Conservation (phyloP, 2,888 invertebrate genomes). For the Mythimna ferrago region DNA sequence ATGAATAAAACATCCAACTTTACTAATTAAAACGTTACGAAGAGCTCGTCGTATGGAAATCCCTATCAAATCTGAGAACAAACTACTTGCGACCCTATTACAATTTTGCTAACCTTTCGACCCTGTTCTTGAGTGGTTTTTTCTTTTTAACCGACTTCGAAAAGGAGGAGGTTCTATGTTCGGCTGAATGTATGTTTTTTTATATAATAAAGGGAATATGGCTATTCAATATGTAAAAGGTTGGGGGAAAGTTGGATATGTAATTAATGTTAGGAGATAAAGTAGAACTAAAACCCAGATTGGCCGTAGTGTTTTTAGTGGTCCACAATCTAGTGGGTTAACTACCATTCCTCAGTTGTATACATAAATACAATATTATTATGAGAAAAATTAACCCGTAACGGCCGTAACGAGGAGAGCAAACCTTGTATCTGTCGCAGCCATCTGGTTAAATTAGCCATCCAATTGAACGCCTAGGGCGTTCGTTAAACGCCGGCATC, state of each 20-base stretch:
- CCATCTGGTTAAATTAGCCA: no score
- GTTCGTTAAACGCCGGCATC: no score
- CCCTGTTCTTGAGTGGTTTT: constrained; percentile 4
- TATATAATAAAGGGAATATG: background rate
- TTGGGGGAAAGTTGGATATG: background rate
- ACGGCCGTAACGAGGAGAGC: no score
- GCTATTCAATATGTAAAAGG: background rate
- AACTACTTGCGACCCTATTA: constrained; percentile 32
- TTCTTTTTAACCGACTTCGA: constrained; percentile 20
- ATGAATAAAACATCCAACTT: constrained; percentile 47
- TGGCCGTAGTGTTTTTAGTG: background rate
- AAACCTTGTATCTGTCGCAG: no score
- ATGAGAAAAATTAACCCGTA: no score
- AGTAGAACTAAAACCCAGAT: background rate
- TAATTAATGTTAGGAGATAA: background rate
- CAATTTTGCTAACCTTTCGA: constrained; percentile 32
- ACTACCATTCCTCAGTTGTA: no score
- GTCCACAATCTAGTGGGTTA: no score
- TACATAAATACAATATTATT: no score
- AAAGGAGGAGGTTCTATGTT: no score
- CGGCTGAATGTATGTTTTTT: background rate
- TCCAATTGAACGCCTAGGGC: no score
- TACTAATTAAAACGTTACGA: constrained; percentile 44
- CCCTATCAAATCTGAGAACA: constrained; percentile 36
- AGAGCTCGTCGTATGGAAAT: constrained; percentile 41